A percentile compares a stretch with the other conserved stretches of the same genome.
phyloP scores from a whole-genome alignment of 2,113 vertebrate species.

The Setophaga kirtlandii region DNA sequence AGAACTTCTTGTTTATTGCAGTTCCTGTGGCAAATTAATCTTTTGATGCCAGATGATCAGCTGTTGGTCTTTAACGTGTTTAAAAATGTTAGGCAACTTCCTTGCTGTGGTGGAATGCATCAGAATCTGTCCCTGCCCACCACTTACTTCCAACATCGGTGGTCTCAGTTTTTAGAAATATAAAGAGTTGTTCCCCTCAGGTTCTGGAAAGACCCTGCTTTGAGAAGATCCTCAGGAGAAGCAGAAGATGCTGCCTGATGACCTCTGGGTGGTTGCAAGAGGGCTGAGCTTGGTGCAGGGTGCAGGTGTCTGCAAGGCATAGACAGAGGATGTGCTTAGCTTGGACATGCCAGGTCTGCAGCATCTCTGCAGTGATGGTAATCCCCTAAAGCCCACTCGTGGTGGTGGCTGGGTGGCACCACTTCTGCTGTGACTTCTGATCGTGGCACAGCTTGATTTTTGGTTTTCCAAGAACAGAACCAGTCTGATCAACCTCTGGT shows the following conservation, averaged over 20 bases:
- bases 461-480: not conserved
- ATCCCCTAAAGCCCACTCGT: not conserved
- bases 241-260: not conserved
- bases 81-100: not conserved
- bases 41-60: not conserved
- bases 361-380: not conserved
- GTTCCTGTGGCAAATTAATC: not conserved
- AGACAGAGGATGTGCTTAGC: not conserved
- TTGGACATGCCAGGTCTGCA: not conserved
- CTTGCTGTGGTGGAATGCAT: accelerated
- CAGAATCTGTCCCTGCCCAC: not conserved
- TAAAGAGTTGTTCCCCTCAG: not conserved
- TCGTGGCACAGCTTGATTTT: not conserved
- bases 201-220: not conserved
- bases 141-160: not conserved
- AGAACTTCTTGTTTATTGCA: not conserved
- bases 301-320: not conserved
- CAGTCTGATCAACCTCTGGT: not conserved
- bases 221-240: not conserved
- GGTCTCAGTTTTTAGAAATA: not conserved
- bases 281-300: not conserved
- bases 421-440: not conserved
- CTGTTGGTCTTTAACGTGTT: not conserved
- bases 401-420: not conserved
- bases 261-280: not conserved